phyloP scores from a whole-genome alignment of 2,888 invertebrate genomes.

The Melieria omissa region DNA sequence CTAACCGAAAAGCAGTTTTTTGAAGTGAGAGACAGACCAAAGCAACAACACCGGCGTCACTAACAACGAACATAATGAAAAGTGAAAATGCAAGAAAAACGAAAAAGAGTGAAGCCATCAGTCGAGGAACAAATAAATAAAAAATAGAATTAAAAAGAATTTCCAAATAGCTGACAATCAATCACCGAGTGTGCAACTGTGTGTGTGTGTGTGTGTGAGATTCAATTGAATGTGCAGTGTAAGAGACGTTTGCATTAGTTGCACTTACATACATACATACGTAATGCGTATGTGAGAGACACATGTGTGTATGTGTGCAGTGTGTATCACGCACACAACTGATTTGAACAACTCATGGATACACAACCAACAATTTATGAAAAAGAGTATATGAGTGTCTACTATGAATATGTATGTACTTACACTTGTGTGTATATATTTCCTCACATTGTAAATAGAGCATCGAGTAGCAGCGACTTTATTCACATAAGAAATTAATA shows the following conservation, averaged over 20 bases:
- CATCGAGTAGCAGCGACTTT: too few species aligned
- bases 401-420: background rate
- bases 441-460: too few species aligned
- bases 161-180: slow-evolving; percentile 52
- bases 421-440: background rate
- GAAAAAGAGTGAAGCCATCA: background rate
- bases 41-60: background rate
- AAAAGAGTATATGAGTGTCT: background rate
- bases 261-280: background rate
- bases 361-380: background rate
- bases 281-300: background rate
- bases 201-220: background rate
- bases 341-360: slow-evolving; percentile 10
- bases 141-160: slow-evolving; percentile 16
- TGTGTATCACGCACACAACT: slow-evolving; percentile 14
- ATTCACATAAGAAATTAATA: too few species aligned
- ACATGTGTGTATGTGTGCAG: slow-evolving; percentile 10
- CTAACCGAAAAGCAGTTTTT: slow-evolving; percentile 23
- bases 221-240: background rate
- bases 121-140: background rate
- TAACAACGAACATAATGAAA: background rate
- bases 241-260: background rate
- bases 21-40: slow-evolving; percentile 11
- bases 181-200: slow-evolving; percentile 44
- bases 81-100: background rate